These are phyloP conservation scores for Loxodonta africana DNA, from an alignment of 2,113 vertebrate species.

Conservation along the genomic window DNA sequence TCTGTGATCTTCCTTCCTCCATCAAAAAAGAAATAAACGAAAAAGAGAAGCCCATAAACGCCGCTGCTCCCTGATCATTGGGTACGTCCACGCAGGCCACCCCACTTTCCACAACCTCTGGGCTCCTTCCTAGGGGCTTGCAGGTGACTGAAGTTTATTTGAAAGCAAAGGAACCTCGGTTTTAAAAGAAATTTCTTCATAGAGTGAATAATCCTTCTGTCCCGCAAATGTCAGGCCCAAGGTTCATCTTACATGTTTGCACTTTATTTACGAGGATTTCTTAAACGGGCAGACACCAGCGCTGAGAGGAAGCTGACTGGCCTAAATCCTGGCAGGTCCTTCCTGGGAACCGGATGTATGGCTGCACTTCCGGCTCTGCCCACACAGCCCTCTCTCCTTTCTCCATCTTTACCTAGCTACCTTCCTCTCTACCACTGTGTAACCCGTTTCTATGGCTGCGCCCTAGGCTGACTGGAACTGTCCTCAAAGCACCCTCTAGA, in stretches of 20 bases:
- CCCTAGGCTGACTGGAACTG: neutral
- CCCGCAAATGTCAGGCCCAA: neutral
- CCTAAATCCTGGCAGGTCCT: neutral
- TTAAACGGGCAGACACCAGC: neutral
- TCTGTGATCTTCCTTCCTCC: neutral
- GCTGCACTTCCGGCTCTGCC: neutral
- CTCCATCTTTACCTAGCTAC: neutral
- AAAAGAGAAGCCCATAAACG: neutral
- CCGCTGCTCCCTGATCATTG: neutral
- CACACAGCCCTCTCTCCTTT: neutral
- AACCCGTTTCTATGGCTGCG: neutral
- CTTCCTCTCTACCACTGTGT: neutral
- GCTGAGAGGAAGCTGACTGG: neutral
- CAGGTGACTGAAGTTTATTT: neutral
- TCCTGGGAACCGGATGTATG: neutral
- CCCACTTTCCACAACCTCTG: accelerated
- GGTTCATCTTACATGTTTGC: neutral
- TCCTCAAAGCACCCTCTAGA: neutral
- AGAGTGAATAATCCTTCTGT: neutral
- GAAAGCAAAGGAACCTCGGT: neutral
- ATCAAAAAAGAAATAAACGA: neutral
- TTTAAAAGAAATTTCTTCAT: neutral
- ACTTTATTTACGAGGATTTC: neutral
- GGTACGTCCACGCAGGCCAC: accelerated
- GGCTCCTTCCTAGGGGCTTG: no score